Evolutionary conservation across 2,113 vertebrate species (phyloP).

Genomic region (Rhipidura dahli): DNA sequence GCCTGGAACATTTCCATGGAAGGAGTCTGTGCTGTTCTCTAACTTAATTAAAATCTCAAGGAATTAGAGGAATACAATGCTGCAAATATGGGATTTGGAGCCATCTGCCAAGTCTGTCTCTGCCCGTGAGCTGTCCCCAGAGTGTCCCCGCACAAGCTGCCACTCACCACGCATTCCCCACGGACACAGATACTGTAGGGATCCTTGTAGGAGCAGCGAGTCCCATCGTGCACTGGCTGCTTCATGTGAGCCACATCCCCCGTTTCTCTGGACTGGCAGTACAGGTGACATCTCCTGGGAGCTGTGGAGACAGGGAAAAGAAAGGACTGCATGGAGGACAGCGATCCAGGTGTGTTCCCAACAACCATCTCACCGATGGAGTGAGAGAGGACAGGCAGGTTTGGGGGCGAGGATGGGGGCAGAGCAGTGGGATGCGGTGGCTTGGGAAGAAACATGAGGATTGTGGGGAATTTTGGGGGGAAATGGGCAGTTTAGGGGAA

Average conservation of each 20-base stretch:
- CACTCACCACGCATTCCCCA: constrained; percentile 94
- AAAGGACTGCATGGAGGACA: not conserved
- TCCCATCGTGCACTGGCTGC: constrained; percentile 91
- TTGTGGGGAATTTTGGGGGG: no score
- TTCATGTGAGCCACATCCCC: constrained; percentile 89
- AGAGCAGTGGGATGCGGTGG: not conserved
- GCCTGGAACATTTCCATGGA: not conserved
- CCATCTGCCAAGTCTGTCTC: not conserved
- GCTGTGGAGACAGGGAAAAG: constrained; percentile 66
- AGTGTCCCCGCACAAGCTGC: not conserved
- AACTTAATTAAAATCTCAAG: not conserved
- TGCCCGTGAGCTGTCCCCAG: accelerated
- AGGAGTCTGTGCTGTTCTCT: not conserved
- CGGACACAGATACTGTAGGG: constrained; percentile 93
- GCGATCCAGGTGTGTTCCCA: not conserved
- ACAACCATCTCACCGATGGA: not conserved
- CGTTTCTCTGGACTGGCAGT: constrained; percentile 91
- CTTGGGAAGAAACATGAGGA: not conserved
- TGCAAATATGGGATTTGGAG: not conserved
- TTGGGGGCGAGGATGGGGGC: not conserved
- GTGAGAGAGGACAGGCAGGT: not conserved
- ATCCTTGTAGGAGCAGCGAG: constrained; percentile 93
- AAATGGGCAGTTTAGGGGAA: not conserved
- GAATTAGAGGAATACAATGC: not conserved
- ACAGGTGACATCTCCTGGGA: constrained; percentile 90